These are phyloP conservation scores for Himalopsyche phryganea DNA, from an alignment of 1,140 invertebrate genomes.

Conservation along the genomic window DNA sequence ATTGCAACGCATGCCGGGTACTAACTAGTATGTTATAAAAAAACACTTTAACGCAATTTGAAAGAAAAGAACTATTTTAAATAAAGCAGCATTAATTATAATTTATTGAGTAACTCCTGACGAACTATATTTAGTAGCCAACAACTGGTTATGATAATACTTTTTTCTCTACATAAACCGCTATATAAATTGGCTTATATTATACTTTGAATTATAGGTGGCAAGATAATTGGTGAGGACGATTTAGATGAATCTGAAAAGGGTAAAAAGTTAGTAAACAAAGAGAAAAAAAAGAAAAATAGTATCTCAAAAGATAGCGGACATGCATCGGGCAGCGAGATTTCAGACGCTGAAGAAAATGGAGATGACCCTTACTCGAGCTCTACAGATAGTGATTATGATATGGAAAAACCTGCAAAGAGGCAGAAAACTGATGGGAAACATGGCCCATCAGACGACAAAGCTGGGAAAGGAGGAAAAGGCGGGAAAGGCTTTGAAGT, in stretches of 20 bases:
- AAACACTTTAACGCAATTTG: too few relatives aligned
- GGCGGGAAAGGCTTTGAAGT: conserved; percentile 62
- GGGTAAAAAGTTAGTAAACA: conserved; percentile 33
- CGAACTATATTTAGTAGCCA: too few relatives aligned
- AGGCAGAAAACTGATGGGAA: conserved; percentile 33
- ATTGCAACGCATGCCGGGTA: too few relatives aligned
- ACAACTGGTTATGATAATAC: too few relatives aligned
- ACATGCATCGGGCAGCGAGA: conserved; percentile 35
- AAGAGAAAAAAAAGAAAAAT: conserved; percentile 36
- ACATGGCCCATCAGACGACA: conserved; percentile 39
- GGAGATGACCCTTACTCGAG: conserved; percentile 48
- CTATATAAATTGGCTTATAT: too few relatives aligned
- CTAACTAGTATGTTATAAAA: too few relatives aligned
- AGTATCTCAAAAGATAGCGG: conserved; percentile 38
- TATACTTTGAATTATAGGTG: conserved; percentile 32
- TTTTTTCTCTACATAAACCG: too few relatives aligned
- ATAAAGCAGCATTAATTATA: too few relatives aligned
- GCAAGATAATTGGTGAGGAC: conserved; percentile 54
- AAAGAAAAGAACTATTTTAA: too few relatives aligned
- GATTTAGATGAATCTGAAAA: conserved; percentile 35
- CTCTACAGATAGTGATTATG: conserved; percentile 59
- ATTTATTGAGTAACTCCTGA: too few relatives aligned
- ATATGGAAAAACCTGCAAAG: conserved; percentile 47
- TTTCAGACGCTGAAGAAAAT: conserved; percentile 36
- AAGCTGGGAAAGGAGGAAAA: conserved; percentile 40